Evolutionary conservation across 2,888 invertebrate species (phyloP).

Genomic region (Nebria brevicollis): DNA sequence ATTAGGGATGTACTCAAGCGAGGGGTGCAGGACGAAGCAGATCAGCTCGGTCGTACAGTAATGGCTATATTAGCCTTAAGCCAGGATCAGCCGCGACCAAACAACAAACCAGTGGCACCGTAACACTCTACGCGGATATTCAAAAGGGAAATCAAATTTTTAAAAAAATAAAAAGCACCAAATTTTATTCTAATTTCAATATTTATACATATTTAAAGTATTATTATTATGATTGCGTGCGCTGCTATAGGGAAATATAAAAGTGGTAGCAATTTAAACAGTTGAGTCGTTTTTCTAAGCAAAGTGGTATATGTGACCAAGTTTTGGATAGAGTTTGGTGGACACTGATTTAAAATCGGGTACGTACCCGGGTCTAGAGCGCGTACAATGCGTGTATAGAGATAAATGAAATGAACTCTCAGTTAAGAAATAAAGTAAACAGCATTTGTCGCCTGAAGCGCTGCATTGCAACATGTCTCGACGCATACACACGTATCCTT

Average conservation of each 20-base stretch:
- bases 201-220: no score
- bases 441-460: slow-evolving; percentile 60
- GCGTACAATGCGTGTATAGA: slow-evolving; percentile 43
- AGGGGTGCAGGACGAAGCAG: slow-evolving; percentile 3
- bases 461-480: slow-evolving; percentile 57
- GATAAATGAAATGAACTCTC: slow-evolving; percentile 47
- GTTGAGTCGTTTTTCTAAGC: no score
- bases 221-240: no score
- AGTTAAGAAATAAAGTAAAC: slow-evolving; percentile 62
- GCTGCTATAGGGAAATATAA: no score
- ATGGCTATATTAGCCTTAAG: slow-evolving; percentile 51
- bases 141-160: no score
- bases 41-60: slow-evolving; percentile 35
- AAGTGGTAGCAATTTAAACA: no score
- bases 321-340: slow-evolving; percentile 16
- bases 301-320: no score
- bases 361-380: slow-evolving; percentile 29
- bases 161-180: background rate
- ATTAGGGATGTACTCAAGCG: background rate
- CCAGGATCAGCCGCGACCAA: slow-evolving; percentile 51
- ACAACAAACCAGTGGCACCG: slow-evolving; percentile 34
- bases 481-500: slow-evolving; percentile 33
- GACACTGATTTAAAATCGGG: slow-evolving; percentile 35
- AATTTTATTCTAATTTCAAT: no score
- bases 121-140: slow-evolving; percentile 8